Evolutionary conservation across 2,888 invertebrate species (phyloP), one percentile per base, ranked within the genome.

Genomic region (Acronicta alni): DNA sequence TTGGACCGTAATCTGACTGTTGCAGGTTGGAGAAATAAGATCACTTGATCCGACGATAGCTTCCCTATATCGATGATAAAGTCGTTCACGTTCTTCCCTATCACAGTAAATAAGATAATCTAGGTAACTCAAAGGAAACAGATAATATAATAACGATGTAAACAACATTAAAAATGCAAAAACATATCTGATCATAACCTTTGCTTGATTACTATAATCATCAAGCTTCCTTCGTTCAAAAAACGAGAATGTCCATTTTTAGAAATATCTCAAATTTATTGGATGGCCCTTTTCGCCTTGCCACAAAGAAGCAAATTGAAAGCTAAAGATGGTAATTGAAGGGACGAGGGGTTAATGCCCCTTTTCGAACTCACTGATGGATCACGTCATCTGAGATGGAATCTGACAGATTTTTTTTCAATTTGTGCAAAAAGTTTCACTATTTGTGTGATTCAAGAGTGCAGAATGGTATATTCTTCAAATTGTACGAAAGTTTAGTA

Each of bases 261-360:
- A 42, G 66, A 71, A 81, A 83, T 82, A 81, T 76, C 79, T 77
- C 76, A 56, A 82, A 85, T 88, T 88, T 82, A 87, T 87, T 78
- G 77, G 82, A 81, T 83, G 84, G 85, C 87, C 84, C 86, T 89
- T 87, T 87, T 85, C 44, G 61, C 87, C 85, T 81, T 81, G 83
- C 84, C 84, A 85, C 86, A 89, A 91, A 91, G 89, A 89, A 83
- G 89, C 89, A 91, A 93, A 93, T 93, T 93, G 92, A 92, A 92
- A 90, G 92, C 89, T 89, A 89, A 91, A 92, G 93, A 90, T 88
- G 90, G 93, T 92, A 92, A 94, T 93, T 93, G 91, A 89, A 87
- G 84, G 90, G 89, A 85, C 86, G 89, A 82, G 84, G 88, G 92
- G 91, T 90, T 92, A 90, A 90, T 89, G 91, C 84, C 85, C 88